These are phyloP conservation scores for Octonoba sinensis DNA, from an alignment of 2,888 invertebrate genomes.

Conservation along the genomic window DNA sequence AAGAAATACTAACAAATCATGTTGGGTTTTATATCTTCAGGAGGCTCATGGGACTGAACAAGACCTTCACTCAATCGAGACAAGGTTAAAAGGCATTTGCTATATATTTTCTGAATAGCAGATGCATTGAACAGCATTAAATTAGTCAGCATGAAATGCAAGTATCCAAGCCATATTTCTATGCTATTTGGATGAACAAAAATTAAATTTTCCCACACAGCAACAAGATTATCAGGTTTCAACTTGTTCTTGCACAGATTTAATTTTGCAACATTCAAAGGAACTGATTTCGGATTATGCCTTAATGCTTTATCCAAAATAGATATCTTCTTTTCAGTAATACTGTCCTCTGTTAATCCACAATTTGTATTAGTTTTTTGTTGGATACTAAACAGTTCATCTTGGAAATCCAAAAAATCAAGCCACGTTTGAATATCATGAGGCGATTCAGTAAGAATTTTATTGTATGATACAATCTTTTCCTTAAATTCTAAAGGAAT, in stretches of 20 bases:
- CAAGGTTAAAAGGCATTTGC: slow-evolving; percentile 70
- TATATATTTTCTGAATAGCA: slow-evolving; percentile 69
- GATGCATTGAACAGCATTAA: slow-evolving; percentile 70
- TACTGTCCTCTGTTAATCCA: slow-evolving; percentile 33
- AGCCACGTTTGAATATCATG: slow-evolving; percentile 71
- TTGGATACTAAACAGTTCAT: slow-evolving; percentile 66
- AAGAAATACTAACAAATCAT: slow-evolving; percentile 68
- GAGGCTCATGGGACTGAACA: slow-evolving; percentile 69
- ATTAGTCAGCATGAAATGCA: slow-evolving; percentile 70
- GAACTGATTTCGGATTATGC: slow-evolving; percentile 70
- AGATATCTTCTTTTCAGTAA: slow-evolving; percentile 72
- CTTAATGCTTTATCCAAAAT: slow-evolving; percentile 72
- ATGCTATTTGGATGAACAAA: slow-evolving; percentile 71
- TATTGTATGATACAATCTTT: slow-evolving; percentile 68
- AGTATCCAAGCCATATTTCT: slow-evolving; percentile 71
- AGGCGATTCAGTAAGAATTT: slow-evolving; percentile 69
- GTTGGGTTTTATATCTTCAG: slow-evolving; percentile 68
- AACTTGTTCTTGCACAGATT: slow-evolving; percentile 69
- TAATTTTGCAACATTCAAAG: slow-evolving; percentile 70
- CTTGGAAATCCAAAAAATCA: slow-evolving; percentile 72
- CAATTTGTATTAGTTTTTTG: neutral
- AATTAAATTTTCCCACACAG: slow-evolving; percentile 71
- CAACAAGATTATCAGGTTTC: slow-evolving; percentile 69
- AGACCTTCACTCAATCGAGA: slow-evolving; percentile 69
- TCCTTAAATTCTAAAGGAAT: slow-evolving; percentile 9